Evolutionary conservation across 1,140 invertebrate genomes (phyloP).

Genomic region (Procambarus clarkii): DNA sequence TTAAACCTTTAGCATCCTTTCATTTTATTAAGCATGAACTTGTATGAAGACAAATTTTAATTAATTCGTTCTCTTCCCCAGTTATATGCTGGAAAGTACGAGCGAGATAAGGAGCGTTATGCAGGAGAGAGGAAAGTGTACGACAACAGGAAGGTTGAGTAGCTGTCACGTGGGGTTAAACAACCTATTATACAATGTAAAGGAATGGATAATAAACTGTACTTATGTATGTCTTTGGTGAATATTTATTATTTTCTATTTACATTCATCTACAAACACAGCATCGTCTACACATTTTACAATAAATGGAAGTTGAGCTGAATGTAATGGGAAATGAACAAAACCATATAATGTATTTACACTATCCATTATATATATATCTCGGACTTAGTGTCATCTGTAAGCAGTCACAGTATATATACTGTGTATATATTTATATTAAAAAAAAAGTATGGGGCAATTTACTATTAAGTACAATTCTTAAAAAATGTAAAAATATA

Average conservation of each 20-base stretch:
- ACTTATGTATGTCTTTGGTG: slow-evolving; percentile 14
- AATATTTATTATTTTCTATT: slow-evolving; percentile 57
- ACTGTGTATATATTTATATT: not conserved
- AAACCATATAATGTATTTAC: not conserved
- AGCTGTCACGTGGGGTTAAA: not conserved
- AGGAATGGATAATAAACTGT: not conserved
- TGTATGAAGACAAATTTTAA: not conserved
- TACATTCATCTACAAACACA: slow-evolving; percentile 61
- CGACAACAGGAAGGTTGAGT: not conserved
- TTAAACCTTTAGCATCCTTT: too few relatives aligned
- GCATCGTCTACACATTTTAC: slow-evolving; percentile 59
- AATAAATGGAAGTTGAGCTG: slow-evolving; percentile 56
- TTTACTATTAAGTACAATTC: slow-evolving; percentile 32
- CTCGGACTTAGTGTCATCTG: too few relatives aligned
- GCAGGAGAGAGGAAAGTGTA: not conserved
- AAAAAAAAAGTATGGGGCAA: not conserved
- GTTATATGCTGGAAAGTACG: not conserved
- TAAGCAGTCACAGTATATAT: not conserved
- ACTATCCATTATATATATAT: not conserved
- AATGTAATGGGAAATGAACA: slow-evolving; percentile 17
- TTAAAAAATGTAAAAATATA: slow-evolving; percentile 38
- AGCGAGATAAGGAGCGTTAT: not conserved
- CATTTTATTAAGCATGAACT: not conserved
- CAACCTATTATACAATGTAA: not conserved
- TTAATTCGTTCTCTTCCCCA: not conserved